Conservation (phyloP, 2,113 vertebrate species). For the Maccullochella peelii region DNA sequence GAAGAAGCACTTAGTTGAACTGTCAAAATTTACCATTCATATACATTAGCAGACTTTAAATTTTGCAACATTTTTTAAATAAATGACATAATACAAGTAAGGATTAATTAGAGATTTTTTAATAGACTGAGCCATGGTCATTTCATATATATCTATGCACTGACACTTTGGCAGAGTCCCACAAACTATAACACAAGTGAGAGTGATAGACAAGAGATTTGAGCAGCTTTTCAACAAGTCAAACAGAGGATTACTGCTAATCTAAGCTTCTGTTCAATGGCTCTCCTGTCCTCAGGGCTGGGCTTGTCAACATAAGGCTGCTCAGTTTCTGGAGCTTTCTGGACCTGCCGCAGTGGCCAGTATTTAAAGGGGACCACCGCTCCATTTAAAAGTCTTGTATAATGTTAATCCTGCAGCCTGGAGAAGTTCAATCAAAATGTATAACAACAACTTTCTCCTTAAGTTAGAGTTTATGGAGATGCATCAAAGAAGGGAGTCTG, state of each 20-base stretch:
- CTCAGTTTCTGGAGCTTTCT: conserved; percentile 48
- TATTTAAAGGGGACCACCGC: conserved; percentile 34
- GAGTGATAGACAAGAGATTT: conserved; percentile 66
- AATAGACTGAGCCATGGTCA: not conserved
- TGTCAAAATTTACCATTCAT: conserved; percentile 1
- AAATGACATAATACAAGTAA: not conserved
- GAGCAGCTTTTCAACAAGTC: conserved; percentile 65
- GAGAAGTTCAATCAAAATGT: conserved; percentile 21
- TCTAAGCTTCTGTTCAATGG: conserved; percentile 77
- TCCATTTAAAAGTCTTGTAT: conserved; percentile 3
- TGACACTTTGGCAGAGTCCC: conserved; percentile 15
- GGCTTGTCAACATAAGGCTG: conserved; percentile 63
- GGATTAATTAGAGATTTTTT: not conserved
- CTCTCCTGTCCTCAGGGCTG: conserved; percentile 65
- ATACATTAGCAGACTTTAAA: not conserved
- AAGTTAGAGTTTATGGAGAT: not conserved
- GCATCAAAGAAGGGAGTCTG: conserved; percentile 3
- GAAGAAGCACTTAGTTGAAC: conserved; percentile 5
- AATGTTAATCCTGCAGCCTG: conserved; percentile 8
- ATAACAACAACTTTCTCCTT: conserved; percentile 11
- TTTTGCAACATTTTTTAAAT: not conserved
- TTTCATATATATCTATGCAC: not conserved
- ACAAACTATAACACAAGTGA: conserved; percentile 44
- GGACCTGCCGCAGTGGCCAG: conserved; percentile 53
- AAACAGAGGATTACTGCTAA: conserved; percentile 76